These are phyloP conservation scores for Ciconia nigra DNA, from an alignment of 2,797 vertebrate species.

Conservation along the genomic window DNA sequence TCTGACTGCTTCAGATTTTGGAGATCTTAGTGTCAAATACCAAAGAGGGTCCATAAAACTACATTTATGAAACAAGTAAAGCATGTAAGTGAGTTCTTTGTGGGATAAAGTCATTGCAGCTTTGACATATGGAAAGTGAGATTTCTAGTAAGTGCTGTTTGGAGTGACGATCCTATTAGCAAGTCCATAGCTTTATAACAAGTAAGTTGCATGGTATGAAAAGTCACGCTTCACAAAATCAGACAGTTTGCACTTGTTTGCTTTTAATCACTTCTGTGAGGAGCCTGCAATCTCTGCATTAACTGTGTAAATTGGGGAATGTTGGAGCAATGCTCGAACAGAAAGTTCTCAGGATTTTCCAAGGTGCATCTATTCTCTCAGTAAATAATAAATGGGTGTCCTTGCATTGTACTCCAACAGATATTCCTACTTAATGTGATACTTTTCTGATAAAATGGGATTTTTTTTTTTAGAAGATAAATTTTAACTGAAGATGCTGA, in stretches of 20 bases:
- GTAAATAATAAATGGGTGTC: background rate
- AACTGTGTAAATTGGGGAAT: background rate
- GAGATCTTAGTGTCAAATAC: background rate
- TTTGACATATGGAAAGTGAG: constrained; percentile 8
- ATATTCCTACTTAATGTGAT: background rate
- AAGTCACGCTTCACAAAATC: constrained; percentile 5
- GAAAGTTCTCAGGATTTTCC: background rate
- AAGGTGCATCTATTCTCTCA: background rate
- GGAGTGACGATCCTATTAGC: background rate
- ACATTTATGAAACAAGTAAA: background rate
- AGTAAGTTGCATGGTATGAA: background rate
- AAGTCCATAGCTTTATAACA: background rate
- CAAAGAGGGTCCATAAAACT: background rate
- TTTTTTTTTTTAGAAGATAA: background rate
- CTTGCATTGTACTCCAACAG: background rate
- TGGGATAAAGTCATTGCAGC: background rate
- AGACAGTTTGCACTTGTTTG: background rate
- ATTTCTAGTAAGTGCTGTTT: background rate
- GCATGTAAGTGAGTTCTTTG: background rate
- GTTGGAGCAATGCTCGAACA: background rate
- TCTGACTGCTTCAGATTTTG: background rate
- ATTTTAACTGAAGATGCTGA: background rate
- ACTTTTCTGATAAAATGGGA: background rate
- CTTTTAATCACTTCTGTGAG: background rate
- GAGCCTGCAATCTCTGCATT: background rate